Conservation (phyloP, 92 coral and sea anemone genomes). For the Bergia sp. region DNA sequence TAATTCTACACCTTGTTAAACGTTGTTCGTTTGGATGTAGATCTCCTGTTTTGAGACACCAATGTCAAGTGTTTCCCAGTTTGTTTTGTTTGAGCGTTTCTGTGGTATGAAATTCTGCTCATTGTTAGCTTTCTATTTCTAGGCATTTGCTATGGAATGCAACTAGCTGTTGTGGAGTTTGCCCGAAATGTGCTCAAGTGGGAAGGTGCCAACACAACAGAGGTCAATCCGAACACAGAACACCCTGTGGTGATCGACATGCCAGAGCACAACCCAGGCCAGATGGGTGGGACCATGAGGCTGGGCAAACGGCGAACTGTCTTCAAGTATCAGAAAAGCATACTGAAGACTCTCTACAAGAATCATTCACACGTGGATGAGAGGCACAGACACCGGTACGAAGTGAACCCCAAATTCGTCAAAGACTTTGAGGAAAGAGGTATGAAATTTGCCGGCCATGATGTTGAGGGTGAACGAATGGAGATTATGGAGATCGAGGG, state of each 20-base stretch:
- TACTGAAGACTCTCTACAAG: conserved; percentile 75
- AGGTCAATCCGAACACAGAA: conserved; percentile 81
- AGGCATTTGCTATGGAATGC: conserved; percentile 99
- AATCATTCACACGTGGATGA: conserved; percentile 84
- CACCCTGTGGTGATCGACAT: conserved; percentile 98
- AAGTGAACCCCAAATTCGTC: conserved; percentile 81
- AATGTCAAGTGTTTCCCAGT: too few relatives aligned
- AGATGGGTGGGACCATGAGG: conserved; percentile 98
- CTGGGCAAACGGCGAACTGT: conserved; percentile 95
- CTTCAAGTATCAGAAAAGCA: conserved; percentile 58
- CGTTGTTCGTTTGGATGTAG: too few relatives aligned
- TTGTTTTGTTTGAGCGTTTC: background rate
- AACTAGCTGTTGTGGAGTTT: conserved; percentile 95
- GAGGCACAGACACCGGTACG: conserved; percentile 96
- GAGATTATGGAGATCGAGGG: conserved; percentile 96
- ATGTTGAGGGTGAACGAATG: conserved; percentile 99
- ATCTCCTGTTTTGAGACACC: too few relatives aligned
- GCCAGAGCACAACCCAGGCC: conserved; percentile 99
- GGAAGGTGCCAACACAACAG: conserved; percentile 93
- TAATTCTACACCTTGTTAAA: too few relatives aligned
- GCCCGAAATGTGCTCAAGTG: conserved; percentile 86
- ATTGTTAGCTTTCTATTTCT: background rate
- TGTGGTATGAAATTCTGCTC: background rate
- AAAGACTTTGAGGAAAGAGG: conserved; percentile 80
- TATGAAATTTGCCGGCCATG: conserved; percentile 95